Percentiles rank a stretch among this genome's conserved stretches.
phyloP scores from a whole-genome alignment of 2,113 vertebrate genomes.

The Erinaceus europaeus region DNA sequence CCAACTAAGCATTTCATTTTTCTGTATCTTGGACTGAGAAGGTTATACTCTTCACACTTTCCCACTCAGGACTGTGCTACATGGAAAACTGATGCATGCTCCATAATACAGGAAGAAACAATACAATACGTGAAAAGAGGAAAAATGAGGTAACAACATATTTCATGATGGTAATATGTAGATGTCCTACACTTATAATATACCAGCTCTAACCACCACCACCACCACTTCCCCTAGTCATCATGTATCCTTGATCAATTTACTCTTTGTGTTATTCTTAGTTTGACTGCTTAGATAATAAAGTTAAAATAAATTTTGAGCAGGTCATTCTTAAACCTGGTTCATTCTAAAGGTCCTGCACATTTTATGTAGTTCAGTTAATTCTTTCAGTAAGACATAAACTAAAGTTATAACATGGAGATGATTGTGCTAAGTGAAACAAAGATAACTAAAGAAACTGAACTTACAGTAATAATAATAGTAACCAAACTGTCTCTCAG shows the following conservation, averaged over 20 bases:
- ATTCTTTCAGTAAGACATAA: not conserved
- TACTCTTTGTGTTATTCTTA: not conserved
- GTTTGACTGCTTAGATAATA: not conserved
- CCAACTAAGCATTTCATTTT: not conserved
- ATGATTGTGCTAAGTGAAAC: too few species aligned
- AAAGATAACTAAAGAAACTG: too few species aligned
- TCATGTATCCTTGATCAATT: not conserved
- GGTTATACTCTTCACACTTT: not conserved
- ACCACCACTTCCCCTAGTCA: too few species aligned
- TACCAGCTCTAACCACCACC: not conserved
- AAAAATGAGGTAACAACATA: not conserved
- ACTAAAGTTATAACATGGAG: slow-evolving; percentile 19
- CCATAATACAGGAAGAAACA: slow-evolving; percentile 7
- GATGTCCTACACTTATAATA: not conserved
- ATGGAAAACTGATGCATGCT: too few species aligned
- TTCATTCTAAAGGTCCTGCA: not conserved
- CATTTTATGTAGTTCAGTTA: not conserved
- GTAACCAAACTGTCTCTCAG: too few species aligned
- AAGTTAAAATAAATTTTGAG: slow-evolving; percentile 5
- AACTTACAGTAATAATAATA: too few species aligned
- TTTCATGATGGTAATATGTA: not conserved
- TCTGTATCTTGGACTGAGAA: not conserved
- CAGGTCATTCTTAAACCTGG: not conserved
- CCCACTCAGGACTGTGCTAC: not conserved
- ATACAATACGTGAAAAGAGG: not conserved